Percentiles rank a stretch among this genome's conserved stretches.
These are phyloP conservation scores for Channa maculata DNA, from an alignment of 2,113 vertebrate genomes.

Conservation along the genomic window DNA sequence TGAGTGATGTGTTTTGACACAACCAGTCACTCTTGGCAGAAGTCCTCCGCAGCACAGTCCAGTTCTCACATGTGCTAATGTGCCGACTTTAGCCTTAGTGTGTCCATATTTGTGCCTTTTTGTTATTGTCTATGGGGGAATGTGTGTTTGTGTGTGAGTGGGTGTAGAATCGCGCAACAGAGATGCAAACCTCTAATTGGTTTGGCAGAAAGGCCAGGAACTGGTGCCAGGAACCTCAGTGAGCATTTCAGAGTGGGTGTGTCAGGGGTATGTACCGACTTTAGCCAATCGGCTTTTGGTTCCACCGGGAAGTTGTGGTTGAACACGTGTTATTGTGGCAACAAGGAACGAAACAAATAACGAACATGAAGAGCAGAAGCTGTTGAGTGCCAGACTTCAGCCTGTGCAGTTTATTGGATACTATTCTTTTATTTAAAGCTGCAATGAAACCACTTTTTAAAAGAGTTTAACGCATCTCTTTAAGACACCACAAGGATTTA, in stretches of 20 bases:
- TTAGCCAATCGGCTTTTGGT: conserved; percentile 52
- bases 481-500: too few relatives aligned
- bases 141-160: conserved; percentile 4
- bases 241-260: conserved; percentile 59
- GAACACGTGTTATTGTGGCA: conserved; percentile 52
- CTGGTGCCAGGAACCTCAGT: conserved; percentile 57
- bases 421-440: background rate
- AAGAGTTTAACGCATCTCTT: background rate
- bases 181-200: conserved; percentile 65
- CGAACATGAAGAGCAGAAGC: conserved; percentile 13
- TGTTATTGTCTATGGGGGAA: background rate
- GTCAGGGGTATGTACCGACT: conserved; percentile 65
- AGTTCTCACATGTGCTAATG: conserved; percentile 46
- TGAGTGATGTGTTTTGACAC: conserved; percentile 52
- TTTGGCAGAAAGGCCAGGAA: conserved; percentile 41
- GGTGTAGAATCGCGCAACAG: conserved; percentile 26
- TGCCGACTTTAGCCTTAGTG: conserved; percentile 38
- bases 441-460: background rate
- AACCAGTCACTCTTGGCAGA: conserved; percentile 55
- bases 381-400: conserved; percentile 6
- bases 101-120: conserved; percentile 25
- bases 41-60: conserved; percentile 39
- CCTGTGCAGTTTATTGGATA: conserved; percentile 16
- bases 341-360: conserved; percentile 28
- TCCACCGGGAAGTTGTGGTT: conserved; percentile 66